Base-by-base conservation (phyloP, 2,888 invertebrate genomes). In the Hirtodrosophila trivittata region DNA sequence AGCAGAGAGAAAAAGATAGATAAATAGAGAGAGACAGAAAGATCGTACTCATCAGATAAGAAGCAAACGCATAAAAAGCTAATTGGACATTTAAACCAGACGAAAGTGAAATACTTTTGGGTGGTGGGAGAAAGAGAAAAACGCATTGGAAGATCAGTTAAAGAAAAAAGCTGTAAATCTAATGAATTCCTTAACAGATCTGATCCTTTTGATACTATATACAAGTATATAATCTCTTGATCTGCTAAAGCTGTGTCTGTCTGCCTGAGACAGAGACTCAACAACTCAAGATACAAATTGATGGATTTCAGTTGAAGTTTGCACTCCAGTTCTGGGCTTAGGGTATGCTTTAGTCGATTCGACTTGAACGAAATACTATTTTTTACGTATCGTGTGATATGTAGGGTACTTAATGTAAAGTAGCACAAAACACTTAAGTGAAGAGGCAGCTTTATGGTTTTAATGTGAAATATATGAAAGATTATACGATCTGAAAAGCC, bases 1-100 rank as follows among this genome's bases (percentile, higher is more conserved):
- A 37, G 47, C 14, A 12, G 33, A 5, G 21, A 12, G 16, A 38
- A 12, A 38, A 37, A 30, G 41, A 32, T 18, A 59, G 12, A 13
- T 32, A 8, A 32, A n/a, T 3, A 18, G 32, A 43, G n/a, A 10
- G 13, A 37, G 33, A 50, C 12, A 30, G 16, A 26, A 37, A 71
- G 69, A 69, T 66, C 32, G 25, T 45, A 51, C 10, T 32, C 12
- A 30, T 1, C 8, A 77, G 84, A 81, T 77, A 84, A 66, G 74
- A 43, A 35, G 46, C 52, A 71, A 70, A 55, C 47, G 46, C 46
- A 52, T 54, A 47, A 52, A n/a, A 57, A 50, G 32, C 69, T 80
- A 73, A 73, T 73, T 73, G 68, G 32, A 16, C 28, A 67, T 35
- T 50, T 50, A 54, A 33, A 28, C 18, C 26, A 54, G 52, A 47